These are phyloP conservation scores for Prosapia bicincta DNA, from an alignment of 2,888 invertebrate species.

Conservation along the genomic window DNA sequence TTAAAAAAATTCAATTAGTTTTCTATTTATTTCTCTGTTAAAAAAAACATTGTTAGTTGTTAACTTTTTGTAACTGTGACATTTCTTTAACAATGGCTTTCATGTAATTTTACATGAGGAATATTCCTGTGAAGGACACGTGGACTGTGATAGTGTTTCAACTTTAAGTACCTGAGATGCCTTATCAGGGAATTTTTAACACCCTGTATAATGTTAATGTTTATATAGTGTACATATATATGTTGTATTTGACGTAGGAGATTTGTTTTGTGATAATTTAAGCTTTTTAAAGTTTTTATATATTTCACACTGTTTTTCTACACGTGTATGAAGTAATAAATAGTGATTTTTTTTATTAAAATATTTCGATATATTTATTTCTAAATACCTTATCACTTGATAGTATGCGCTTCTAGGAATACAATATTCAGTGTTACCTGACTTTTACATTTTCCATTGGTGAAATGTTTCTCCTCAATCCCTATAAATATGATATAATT, in stretches of 20 bases:
- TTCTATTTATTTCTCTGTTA: too few relatives aligned
- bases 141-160: neutral
- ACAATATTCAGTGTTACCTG: too few relatives aligned
- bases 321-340: neutral
- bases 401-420: too few relatives aligned
- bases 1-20: too few relatives aligned
- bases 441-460: too few relatives aligned
- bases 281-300: neutral
- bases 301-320: neutral
- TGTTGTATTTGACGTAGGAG: neutral
- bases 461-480: too few relatives aligned
- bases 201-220: neutral
- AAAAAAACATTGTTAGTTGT: too few relatives aligned
- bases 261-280: neutral
- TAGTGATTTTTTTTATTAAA: neutral
- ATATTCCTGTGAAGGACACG: neutral
- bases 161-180: conserved; percentile 4
- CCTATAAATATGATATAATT: too few relatives aligned
- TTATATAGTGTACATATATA: neutral
- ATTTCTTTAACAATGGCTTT: too few relatives aligned
- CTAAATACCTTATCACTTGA: too few relatives aligned
- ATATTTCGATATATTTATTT: neutral
- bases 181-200: neutral
- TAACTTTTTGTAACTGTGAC: too few relatives aligned
- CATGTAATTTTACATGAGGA: too few relatives aligned